Evolutionary conservation across 2,888 invertebrate species (phyloP).

Genomic region (Drosophila putrida): DNA sequence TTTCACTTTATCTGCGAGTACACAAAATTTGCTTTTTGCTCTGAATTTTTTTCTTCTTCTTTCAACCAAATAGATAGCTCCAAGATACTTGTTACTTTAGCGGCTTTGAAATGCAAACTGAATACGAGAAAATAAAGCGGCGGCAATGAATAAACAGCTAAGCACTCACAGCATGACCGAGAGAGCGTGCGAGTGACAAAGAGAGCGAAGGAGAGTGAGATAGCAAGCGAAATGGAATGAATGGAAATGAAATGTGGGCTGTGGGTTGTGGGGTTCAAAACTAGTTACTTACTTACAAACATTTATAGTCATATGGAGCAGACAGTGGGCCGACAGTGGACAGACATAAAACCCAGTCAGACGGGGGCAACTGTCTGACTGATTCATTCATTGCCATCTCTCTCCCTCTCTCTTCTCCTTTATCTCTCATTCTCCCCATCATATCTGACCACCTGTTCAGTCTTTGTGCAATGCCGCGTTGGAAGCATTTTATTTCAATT

Average conservation of each 20-base stretch:
- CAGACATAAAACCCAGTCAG: slow-evolving; percentile 38
- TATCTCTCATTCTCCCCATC: not conserved
- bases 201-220: slow-evolving; percentile 13
- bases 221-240: slow-evolving; percentile 49
- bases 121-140: slow-evolving; percentile 66
- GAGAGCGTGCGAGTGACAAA: slow-evolving; percentile 4
- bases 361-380: slow-evolving; percentile 24
- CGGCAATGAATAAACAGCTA: slow-evolving; percentile 69
- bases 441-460: slow-evolving; percentile 35
- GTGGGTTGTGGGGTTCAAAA: slow-evolving; percentile 43
- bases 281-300: slow-evolving; percentile 70
- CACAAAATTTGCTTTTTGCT: slow-evolving; percentile 46
- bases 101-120: slow-evolving; percentile 80
- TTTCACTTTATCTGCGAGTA: slow-evolving; percentile 56
- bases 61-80: slow-evolving; percentile 59
- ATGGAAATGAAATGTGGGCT: slow-evolving; percentile 64
- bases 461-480: slow-evolving; percentile 33
- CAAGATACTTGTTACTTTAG: slow-evolving; percentile 78
- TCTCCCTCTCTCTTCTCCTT: not conserved
- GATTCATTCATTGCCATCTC: slow-evolving; percentile 53
- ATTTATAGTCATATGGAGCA: slow-evolving; percentile 71
- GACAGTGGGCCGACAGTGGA: slow-evolving; percentile 53
- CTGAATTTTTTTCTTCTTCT: slow-evolving; percentile 46
- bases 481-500: slow-evolving; percentile 76
- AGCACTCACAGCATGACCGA: slow-evolving; percentile 24